phyloP scores from a whole-genome alignment of 2,888 invertebrate genomes.

The Drosophila subsilvestris region DNA sequence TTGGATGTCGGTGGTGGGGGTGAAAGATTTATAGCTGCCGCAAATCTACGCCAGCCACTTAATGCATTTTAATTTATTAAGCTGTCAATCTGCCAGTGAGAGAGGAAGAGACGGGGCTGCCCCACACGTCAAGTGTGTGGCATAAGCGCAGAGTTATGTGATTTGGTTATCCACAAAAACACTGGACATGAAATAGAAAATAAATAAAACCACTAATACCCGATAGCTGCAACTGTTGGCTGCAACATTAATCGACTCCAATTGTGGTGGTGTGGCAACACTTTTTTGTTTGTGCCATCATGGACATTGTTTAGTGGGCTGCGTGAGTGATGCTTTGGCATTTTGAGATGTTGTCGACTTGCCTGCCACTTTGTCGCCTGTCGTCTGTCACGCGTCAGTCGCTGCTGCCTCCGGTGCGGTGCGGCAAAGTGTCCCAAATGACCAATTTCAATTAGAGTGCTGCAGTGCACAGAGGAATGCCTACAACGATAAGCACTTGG shows the following conservation, averaged over 20 bases:
- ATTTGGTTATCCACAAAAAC: not conserved
- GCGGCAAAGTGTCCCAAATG: conserved; percentile 5
- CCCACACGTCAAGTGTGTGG: conserved; percentile 16
- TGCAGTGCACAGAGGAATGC: conserved; percentile 3
- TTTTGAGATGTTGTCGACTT: conserved; percentile 5
- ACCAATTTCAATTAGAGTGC: conserved; percentile 43
- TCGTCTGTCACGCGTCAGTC: conserved; percentile 28
- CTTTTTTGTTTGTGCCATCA: too few relatives aligned
- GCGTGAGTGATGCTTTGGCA: not conserved
- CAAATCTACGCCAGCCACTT: conserved; percentile 73
- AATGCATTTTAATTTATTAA: conserved; percentile 80
- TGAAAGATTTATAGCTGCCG: conserved; percentile 73
- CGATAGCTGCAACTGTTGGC: not conserved
- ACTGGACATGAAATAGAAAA: not conserved
- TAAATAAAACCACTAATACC: too few relatives aligned
- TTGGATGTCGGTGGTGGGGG: conserved; percentile 11
- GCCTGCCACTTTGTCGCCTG: conserved; percentile 24
- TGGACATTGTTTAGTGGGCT: too few relatives aligned
- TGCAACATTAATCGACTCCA: not conserved
- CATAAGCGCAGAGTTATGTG: conserved; percentile 28
- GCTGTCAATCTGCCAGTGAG: conserved; percentile 65
- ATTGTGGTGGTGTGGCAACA: not conserved
- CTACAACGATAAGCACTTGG: conserved; percentile 6
- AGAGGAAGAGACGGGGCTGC: too few relatives aligned
- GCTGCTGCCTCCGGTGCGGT: not conserved